Evolutionary conservation across 2,113 vertebrate genomes (phyloP), one percentile per base, ranked within the genome.

Genomic region (Gorsachius goisagi): DNA sequence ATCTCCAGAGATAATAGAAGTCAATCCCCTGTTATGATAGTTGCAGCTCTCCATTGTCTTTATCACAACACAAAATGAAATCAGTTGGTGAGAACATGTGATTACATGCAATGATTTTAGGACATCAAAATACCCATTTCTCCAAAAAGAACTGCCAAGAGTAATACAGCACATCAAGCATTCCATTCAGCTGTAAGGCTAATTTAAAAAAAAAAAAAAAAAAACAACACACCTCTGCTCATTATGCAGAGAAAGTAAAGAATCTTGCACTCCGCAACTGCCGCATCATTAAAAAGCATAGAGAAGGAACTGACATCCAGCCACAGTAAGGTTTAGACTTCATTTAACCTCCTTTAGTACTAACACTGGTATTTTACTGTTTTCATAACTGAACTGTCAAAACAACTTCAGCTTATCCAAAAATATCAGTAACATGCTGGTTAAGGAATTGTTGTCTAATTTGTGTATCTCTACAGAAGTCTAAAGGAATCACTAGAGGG

Each of bases 361-460:
- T 44, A 90, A 88, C 47, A 56, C 13, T 3, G 6, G 39, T 90
- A 81, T 90, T 94, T 74, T 78, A 67, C 62, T n/a, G 32, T 85
- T 94, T 90, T 89, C 35, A 37, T 82, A 93, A 74, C 72, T 45
- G 47, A 97, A 89, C 58, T 68, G 63, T 94, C 93, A 95, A 80
- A 93, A 87, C 39, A 68, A 52, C 76, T 67, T 89, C 72, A 90
- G 32, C 52, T 74, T 68, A 81, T 19, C 71, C 63, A 88, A 88
- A 91, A 84, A 90, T 18, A 73, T 18, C 79, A 45, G 64, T 94
- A 80, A 77, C 32, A 52, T 20, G 23, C 32, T 47, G 16, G 20
- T 90, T 80, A 58, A 50, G 72, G 77, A 90, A 60, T 53, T 95
- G 89, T 55, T n/a, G 41, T 82, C 82, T 87, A 69, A 85, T 94